Evolutionary conservation across 2,888 invertebrate species (phyloP).

Genomic region (Sinohyriopsis cumingii): DNA sequence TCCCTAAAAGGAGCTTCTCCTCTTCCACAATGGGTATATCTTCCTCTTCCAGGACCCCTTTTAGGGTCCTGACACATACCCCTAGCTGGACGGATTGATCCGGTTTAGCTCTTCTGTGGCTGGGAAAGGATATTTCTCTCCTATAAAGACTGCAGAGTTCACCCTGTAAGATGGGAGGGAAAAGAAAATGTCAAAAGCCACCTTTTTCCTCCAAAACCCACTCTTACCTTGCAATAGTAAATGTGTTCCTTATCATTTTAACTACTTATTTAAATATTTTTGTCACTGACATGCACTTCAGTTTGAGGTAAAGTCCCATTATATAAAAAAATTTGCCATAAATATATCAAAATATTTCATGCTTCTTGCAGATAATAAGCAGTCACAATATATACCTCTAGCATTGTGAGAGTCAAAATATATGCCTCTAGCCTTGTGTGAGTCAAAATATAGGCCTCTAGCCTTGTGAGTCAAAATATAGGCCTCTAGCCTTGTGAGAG

Average conservation of each 20-base stretch:
- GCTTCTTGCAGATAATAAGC: no score
- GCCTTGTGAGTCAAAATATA: no score
- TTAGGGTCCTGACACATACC: conserved; percentile 52
- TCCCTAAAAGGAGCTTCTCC: conserved; percentile 46
- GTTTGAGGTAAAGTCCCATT: not conserved
- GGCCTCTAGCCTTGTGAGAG: no score
- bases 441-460: no score
- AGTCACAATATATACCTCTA: no score
- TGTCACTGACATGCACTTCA: not conserved
- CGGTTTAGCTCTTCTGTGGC: not conserved
- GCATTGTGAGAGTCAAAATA: no score
- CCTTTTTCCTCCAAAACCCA: not conserved
- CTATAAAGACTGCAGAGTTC: conserved; percentile 55
- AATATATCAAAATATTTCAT: no score
- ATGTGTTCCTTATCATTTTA: not conserved
- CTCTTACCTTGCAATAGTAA: not conserved
- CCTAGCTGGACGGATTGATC: conserved; percentile 25
- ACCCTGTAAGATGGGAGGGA: conserved; percentile 33
- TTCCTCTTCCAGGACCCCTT: conserved; percentile 36
- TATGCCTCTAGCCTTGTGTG: no score
- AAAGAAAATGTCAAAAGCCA: not conserved
- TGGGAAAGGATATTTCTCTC: conserved; percentile 11
- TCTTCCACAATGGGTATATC: conserved; percentile 35
- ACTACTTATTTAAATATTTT: not conserved
- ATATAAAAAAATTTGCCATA: no score